phyloP scores from a whole-genome alignment of 2,888 invertebrate genomes.

The Ormyrus thymus region DNA sequence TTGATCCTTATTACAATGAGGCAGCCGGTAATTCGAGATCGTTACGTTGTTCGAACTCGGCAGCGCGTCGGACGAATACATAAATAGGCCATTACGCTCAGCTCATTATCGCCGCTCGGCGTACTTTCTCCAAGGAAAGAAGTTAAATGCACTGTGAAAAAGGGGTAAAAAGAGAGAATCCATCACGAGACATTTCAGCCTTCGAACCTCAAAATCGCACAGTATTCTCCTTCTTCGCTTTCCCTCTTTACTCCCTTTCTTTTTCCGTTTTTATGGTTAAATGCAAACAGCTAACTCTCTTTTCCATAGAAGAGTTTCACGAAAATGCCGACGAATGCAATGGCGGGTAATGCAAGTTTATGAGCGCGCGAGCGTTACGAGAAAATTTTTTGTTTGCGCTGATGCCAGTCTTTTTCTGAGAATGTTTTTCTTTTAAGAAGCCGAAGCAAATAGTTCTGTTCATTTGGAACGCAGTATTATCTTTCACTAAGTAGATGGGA shows the following conservation, averaged over 20 bases:
- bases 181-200: not conserved
- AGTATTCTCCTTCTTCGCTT: not conserved
- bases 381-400: slow-evolving; percentile 11
- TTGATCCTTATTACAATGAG: no score
- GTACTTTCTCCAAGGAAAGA: no score
- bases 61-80: no score
- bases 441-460: no score
- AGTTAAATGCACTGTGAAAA: no score
- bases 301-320: slow-evolving; percentile 12
- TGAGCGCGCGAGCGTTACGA: not conserved
- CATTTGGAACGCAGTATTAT: no score
- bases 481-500: no score
- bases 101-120: slow-evolving; percentile 11
- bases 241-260: not conserved
- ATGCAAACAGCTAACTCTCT: not conserved
- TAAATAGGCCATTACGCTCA: not conserved
- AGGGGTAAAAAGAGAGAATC: not conserved
- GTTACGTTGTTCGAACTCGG: no score
- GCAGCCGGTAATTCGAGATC: no score
- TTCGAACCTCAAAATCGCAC: not conserved
- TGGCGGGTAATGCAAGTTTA: not conserved
- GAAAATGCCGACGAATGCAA: no score
- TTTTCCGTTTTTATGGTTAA: slow-evolving; percentile 11
- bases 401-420: slow-evolving; percentile 1
- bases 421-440: not conserved